Conservation (phyloP, 2,797 vertebrate genomes). For the Cossypha heuglini region DNA sequence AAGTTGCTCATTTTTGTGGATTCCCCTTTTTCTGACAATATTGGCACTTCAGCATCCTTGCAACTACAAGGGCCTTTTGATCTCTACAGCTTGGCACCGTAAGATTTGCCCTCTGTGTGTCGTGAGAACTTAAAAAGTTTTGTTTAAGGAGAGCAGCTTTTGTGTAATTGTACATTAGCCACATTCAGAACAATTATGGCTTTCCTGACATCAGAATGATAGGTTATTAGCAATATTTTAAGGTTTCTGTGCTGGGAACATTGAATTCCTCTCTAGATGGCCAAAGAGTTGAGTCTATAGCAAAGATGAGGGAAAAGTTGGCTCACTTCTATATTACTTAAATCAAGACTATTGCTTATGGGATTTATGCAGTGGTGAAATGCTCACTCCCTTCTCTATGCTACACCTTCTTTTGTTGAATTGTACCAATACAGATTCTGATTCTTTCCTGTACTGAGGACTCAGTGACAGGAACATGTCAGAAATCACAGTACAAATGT, state of each 20-base stretch:
- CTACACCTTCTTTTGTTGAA: background rate
- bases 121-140: background rate
- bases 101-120: background rate
- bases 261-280: background rate
- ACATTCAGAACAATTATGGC: slow-evolving; percentile 11
- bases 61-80: background rate
- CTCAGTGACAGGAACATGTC: background rate
- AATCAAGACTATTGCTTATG: background rate
- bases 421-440: background rate
- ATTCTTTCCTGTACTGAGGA: background rate
- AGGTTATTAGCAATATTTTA: slow-evolving; percentile 14
- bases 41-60: background rate
- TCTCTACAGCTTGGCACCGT: background rate
- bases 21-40: slow-evolving; percentile 2
- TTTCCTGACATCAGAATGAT: slow-evolving; percentile 13
- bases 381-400: background rate
- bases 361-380: background rate
- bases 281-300: background rate
- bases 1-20: background rate
- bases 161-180: slow-evolving; percentile 29
- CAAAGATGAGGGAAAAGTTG: background rate
- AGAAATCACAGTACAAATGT: background rate
- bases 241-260: background rate
- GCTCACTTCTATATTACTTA: background rate
- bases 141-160: slow-evolving; percentile 9